Evolutionary conservation across 2,888 invertebrate genomes (phyloP).

Genomic region (Phaedon cochleariae): DNA sequence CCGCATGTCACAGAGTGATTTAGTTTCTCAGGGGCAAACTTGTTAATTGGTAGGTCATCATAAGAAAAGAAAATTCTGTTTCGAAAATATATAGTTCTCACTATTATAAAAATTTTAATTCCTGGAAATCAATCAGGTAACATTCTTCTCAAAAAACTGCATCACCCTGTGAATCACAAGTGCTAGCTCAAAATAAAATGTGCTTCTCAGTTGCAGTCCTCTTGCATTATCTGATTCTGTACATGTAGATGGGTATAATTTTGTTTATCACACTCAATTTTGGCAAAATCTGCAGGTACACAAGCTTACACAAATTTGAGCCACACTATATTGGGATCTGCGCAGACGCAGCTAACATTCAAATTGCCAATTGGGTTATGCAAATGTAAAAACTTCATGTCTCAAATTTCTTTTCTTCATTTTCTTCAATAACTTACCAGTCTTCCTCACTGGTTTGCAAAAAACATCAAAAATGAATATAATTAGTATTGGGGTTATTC

Average conservation of each 20-base stretch:
- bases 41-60: too few relatives aligned
- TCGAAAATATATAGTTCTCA: too few relatives aligned
- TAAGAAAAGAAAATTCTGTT: too few relatives aligned
- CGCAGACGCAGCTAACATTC: not conserved
- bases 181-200: not conserved
- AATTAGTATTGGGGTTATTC: not conserved
- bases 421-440: constrained; percentile 26
- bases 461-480: constrained; percentile 21
- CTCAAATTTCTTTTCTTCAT: not conserved
- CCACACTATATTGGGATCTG: too few relatives aligned
- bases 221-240: not conserved
- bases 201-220: not conserved
- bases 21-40: too few relatives aligned
- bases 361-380: constrained; percentile 7
- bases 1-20: too few relatives aligned
- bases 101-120: too few relatives aligned
- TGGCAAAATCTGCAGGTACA: not conserved
- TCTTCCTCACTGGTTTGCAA: constrained; percentile 36
- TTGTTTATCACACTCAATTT: not conserved
- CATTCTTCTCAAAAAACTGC: too few relatives aligned
- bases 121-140: too few relatives aligned
- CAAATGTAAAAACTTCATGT: not conserved
- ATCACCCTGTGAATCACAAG: too few relatives aligned
- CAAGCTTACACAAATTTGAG: not conserved
- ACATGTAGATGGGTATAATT: too few relatives aligned